phyloP scores from a whole-genome alignment of 30 jellyfish, hydroid and myxozoan genomes.

The Phacellophora camtschatica region DNA sequence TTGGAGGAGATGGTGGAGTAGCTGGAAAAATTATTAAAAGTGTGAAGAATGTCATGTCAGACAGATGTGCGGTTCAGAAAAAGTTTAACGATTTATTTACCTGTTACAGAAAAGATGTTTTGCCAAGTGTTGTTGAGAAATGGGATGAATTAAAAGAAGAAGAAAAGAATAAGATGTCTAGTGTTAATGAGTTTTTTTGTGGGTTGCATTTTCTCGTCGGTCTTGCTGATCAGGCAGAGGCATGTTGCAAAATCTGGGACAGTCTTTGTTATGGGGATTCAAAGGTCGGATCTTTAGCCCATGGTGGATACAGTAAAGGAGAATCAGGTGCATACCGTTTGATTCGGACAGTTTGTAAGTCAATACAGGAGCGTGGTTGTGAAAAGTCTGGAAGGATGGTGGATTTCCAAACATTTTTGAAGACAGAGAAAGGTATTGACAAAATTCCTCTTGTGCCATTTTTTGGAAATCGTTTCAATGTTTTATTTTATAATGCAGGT shows the following conservation, averaged over 20 bases:
- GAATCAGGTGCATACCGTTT: constrained; percentile 51
- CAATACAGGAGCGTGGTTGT: constrained; percentile 51
- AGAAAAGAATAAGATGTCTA: constrained; percentile 2
- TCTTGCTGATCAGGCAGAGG: constrained; percentile 52
- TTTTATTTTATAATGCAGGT: constrained; percentile 16
- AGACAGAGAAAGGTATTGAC: not conserved
- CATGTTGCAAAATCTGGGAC: constrained; percentile 51
- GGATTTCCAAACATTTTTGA: constrained; percentile 2
- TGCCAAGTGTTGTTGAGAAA: constrained; percentile 10
- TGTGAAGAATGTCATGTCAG: constrained; percentile 23
- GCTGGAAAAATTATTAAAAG: not conserved
- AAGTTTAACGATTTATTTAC: constrained; percentile 14
- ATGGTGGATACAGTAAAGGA: constrained; percentile 50
- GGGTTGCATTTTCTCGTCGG: constrained; percentile 58
- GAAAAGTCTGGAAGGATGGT: constrained; percentile 54
- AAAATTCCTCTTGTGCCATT: constrained; percentile 24
- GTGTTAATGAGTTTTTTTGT: constrained; percentile 24
- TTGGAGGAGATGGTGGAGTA: not conserved
- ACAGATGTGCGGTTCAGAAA: no score
- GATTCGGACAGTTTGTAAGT: constrained; percentile 13
- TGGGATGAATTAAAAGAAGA: constrained; percentile 11
- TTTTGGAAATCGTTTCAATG: constrained; percentile 35
- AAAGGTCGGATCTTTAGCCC: constrained; percentile 52
- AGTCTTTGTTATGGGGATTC: constrained; percentile 22
- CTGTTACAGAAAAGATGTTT: not conserved